Evolutionary conservation across 1,140 invertebrate genomes (phyloP), one percentile per base, ranked within the genome.

Genomic region (Drosophila obscura): DNA sequence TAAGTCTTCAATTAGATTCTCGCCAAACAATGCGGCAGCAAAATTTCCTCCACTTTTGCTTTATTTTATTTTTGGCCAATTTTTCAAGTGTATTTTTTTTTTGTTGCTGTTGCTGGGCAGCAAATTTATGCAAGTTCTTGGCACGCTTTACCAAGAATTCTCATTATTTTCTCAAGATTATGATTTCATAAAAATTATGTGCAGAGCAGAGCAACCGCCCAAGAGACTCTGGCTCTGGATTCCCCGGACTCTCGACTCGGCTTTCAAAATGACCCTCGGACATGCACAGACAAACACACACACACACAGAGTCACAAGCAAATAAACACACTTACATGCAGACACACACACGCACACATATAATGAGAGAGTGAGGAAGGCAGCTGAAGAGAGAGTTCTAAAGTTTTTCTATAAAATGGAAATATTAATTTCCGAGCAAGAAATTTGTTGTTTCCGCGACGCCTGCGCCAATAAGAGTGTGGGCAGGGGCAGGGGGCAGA

Each of bases 391-490:
- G 31, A 57, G 24, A 5, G 9, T 19, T 16, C 52, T 69, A 78
- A 87, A 87, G 83, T 88, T 83, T 80, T 83, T 74, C 79, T 88
- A 77, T 80, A 73, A 80, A 80, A 88, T 88, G 79, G 62, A 88
- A 88, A 88, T 88, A 88, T 88, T 88, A 88, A 88, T 88, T 88
- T 88, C 79, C 83, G 77, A 88, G 79, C 69, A 73, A 88, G 83
- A 88, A 88, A 88, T 88, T 88, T 88, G 83, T 83, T 83, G 88
- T 88, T 88, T 89, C 83, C 84, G 71, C 75, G 53, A 87, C 52
- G 74, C 77, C 64, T 73, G 80, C 62, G 58, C 65, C 63, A 73
- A 83, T 79, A 65, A 41, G 53, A 60, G 35, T 35, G 35, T 3
- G 44, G 50, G 26, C 44, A 57, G 49, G 57, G n/a, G 35, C 31